These are phyloP conservation scores for Albula goreensis DNA, from an alignment of 2,113 vertebrate genomes.

Conservation along the genomic window DNA sequence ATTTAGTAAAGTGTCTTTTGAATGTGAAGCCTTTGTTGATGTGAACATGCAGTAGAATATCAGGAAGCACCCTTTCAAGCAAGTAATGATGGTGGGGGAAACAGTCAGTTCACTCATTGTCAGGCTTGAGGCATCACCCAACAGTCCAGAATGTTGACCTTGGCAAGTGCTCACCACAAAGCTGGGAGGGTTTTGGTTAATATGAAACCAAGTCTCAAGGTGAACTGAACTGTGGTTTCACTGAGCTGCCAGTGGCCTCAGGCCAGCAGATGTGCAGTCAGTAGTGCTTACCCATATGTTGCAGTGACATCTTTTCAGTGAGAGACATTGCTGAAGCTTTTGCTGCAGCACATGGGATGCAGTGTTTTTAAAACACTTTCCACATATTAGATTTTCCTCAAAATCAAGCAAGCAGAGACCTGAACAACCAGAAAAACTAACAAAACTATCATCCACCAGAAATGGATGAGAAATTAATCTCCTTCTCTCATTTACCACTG, in stretches of 20 bases:
- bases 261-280: not conserved
- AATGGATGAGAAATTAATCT: not conserved
- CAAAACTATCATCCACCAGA: not conserved
- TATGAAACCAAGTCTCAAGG: not conserved
- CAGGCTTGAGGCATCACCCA: not conserved
- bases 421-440: not conserved
- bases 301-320: not conserved
- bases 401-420: not conserved
- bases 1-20: not conserved
- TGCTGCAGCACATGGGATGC: not conserved
- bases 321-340: not conserved
- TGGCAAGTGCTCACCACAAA: not conserved
- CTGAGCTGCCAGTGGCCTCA: not conserved
- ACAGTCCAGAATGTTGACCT: not conserved
- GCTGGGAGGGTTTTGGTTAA: not conserved
- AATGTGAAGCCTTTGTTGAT: not conserved
- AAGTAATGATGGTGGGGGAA: not conserved
- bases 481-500: not conserved
- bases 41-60: not conserved
- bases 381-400: not conserved
- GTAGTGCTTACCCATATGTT: not conserved
- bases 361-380: not conserved
- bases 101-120: not conserved
- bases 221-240: not conserved
- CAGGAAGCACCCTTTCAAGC: not conserved